A percentile compares a stretch with the other conserved stretches of the same genome.
Conservation (phyloP, 1,140 invertebrate genomes). For the Babylonia areolata region DNA sequence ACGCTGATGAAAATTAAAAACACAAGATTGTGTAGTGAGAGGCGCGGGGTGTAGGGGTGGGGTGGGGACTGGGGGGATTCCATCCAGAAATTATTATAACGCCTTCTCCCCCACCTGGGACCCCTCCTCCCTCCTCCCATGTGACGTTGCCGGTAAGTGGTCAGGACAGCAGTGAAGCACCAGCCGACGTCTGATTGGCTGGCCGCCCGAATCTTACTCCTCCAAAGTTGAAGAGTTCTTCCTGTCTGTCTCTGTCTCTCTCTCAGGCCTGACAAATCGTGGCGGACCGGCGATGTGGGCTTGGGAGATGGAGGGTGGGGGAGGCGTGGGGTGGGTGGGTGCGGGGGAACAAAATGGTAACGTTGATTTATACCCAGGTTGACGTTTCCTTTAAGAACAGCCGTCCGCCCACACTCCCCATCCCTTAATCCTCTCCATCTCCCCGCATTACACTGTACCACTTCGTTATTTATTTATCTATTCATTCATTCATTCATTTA, state of each 20-base stretch:
- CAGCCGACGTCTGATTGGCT: neutral
- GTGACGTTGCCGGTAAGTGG: neutral
- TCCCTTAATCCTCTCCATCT: no score
- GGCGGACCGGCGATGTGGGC: neutral
- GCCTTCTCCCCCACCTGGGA: neutral
- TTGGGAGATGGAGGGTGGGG: no score
- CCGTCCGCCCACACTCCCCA: no score
- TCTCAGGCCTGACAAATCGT: neutral
- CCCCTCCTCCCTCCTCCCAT: neutral
- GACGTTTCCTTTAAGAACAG: no score
- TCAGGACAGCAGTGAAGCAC: neutral
- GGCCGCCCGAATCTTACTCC: neutral
- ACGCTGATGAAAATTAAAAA: neutral
- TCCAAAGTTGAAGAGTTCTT: neutral
- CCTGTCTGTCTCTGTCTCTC: no score
- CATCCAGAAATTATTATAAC: constrained; percentile 22
- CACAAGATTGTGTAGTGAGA: neutral
- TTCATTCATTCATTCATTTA: neutral
- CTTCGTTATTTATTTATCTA: no score
- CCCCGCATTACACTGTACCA: no score
- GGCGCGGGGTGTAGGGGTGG: neutral
- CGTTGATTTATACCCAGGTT: no score
- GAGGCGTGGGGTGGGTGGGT: no score
- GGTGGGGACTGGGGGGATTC: neutral
- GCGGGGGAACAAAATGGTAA: no score